Conservation (phyloP, 2,888 invertebrate genomes). For the Sylvicola fuscatus region DNA sequence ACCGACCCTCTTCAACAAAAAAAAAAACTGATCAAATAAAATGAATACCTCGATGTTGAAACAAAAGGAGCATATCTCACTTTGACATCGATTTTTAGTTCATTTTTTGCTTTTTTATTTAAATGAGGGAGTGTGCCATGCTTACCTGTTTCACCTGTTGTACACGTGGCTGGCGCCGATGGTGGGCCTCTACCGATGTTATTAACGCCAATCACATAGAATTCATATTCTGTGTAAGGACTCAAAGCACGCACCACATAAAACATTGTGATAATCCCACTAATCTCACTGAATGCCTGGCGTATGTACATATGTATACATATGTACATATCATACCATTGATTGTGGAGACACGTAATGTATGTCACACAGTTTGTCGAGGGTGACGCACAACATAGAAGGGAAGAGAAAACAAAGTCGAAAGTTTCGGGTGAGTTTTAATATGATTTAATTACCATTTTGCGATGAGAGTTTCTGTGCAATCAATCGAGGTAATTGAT, state of each 20-base stretch:
- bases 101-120: too few species aligned
- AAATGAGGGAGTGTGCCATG: too few species aligned
- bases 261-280: conserved; percentile 81
- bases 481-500: too few species aligned
- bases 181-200: conserved; percentile 82
- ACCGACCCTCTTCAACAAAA: too few species aligned
- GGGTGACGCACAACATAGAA: not conserved
- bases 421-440: not conserved
- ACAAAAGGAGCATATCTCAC: too few species aligned
- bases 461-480: too few species aligned
- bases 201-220: conserved; percentile 89
- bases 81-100: too few species aligned
- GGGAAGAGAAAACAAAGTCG: not conserved
- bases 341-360: conserved; percentile 1
- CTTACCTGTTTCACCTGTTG: conserved; percentile 93
- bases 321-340: too few species aligned
- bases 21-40: too few species aligned
- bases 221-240: conserved; percentile 91
- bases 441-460: too few species aligned
- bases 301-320: conserved; percentile 1
- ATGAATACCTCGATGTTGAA: too few species aligned
- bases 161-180: conserved; percentile 72
- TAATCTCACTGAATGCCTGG: conserved; percentile 79
- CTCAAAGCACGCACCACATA: conserved; percentile 77
- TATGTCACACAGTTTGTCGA: conserved; percentile 1